These are phyloP conservation scores for Anolis sagrei DNA, from an alignment of 2,113 vertebrate species.

Conservation along the genomic window DNA sequence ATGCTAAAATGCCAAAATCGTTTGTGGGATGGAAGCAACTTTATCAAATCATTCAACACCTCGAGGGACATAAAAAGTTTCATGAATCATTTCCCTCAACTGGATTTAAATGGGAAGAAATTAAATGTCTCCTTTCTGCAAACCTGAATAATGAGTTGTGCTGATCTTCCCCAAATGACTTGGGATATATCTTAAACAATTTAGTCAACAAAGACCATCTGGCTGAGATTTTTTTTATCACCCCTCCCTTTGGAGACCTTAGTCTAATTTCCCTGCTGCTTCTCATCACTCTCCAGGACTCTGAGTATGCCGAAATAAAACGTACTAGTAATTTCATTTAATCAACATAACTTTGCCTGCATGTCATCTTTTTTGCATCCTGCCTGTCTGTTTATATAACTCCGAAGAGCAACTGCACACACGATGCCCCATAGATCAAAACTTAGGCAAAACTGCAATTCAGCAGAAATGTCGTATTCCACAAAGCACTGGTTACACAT, in stretches of 20 bases:
- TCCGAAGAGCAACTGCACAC: not conserved
- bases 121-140: constrained; percentile 30
- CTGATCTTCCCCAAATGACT: constrained; percentile 51
- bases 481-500: not conserved
- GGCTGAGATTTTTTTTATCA: constrained; percentile 7
- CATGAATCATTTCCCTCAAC: constrained; percentile 9
- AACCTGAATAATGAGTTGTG: constrained; percentile 40
- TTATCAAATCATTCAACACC: constrained; percentile 9
- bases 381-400: not conserved
- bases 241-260: constrained; percentile 39
- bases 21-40: not conserved
- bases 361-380: not conserved
- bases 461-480: not conserved
- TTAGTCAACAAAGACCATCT: constrained; percentile 52
- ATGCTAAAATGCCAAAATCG: constrained; percentile 25
- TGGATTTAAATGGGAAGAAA: constrained; percentile 39
- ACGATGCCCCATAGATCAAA: not conserved
- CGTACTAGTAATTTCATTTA: constrained; percentile 43
- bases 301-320: constrained; percentile 44
- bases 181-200: constrained; percentile 34
- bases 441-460: not conserved
- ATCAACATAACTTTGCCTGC: constrained; percentile 3
- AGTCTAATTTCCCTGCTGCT: constrained; percentile 42
- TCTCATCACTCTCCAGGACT: constrained; percentile 31
- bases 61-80: constrained; percentile 17